phyloP scores from a whole-genome alignment of 1,140 invertebrate species.

The Drosophila pectinifera region DNA sequence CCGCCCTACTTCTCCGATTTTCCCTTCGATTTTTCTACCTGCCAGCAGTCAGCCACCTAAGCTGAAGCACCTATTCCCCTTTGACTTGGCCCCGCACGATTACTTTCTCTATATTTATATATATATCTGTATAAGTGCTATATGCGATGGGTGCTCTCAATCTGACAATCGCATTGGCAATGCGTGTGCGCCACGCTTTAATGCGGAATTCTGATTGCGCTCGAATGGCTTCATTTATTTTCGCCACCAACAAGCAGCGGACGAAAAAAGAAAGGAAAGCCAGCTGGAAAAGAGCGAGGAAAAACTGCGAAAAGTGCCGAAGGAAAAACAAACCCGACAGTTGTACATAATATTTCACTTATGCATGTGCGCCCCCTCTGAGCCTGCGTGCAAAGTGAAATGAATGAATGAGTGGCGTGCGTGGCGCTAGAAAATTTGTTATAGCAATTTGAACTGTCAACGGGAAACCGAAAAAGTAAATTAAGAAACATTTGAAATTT shows the following conservation, averaged over 20 bases:
- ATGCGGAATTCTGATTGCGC: constrained; percentile 81
- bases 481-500: constrained; percentile 84
- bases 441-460: constrained; percentile 84
- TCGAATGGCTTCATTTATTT: constrained; percentile 83
- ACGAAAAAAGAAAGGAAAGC: constrained; percentile 20
- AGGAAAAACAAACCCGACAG: constrained; percentile 76
- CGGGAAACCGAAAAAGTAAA: constrained; percentile 82
- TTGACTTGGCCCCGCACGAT: constrained; percentile 38
- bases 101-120: neutral
- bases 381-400: constrained; percentile 62
- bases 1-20: neutral
- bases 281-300: constrained; percentile 37
- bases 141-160: constrained; percentile 41
- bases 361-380: constrained; percentile 67
- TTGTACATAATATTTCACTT: constrained; percentile 84
- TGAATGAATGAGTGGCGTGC: constrained; percentile 78
- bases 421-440: constrained; percentile 82
- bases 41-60: constrained; percentile 5
- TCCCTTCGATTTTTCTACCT: constrained; percentile 7
- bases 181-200: constrained; percentile 69
- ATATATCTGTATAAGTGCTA: neutral
- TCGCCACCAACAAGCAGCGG: constrained; percentile 33
- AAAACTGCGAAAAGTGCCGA: constrained; percentile 45
- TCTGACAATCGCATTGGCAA: constrained; percentile 65
- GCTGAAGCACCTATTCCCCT: constrained; percentile 30